Base-by-base conservation (phyloP, 2,797 vertebrate genomes). In the Merluccius polli region DNA sequence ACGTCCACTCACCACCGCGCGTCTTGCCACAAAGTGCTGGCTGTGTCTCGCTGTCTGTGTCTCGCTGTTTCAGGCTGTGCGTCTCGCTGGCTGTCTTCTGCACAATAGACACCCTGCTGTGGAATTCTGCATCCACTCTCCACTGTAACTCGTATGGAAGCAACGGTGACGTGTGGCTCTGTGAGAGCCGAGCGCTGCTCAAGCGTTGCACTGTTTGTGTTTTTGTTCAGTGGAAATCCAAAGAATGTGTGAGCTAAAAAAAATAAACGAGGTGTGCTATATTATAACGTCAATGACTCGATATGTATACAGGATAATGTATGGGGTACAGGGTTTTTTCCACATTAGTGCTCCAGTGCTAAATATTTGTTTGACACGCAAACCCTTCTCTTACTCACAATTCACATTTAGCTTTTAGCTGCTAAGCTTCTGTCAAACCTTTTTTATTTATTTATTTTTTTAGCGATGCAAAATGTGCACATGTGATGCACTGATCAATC, bases 1-100 rank as follows among this genome's bases (percentile, higher is more conserved):
- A 90, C 87, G 89, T 89, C 76, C 82, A 78, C 78, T 87, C 87
- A 78, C 78, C 87, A 78, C 78, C 75, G 71, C 87, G 88, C 85
- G 78, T 89, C 79, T 79, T 41, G 82, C 71, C 78, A 82, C 84
- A 87, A 82, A 74, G 83, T 83, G 36, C 10, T n/a, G 77, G 73
- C 80, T 38, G 36, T 38, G 36, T 38, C 6, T 38, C 4, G 44
- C 9, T 24, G 76, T 72, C 80, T 78, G 68, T 77, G 70, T 67
- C 77, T 73, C 70, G 65, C 29, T 68, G 24, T 13, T 27, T 6
- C n/a, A 18, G 44, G 44, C 44, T 48, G 44, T 59, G 52, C 21
- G n/a, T 65, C n/a, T 65, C 6, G 59, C 59, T 24, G 52, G 52
- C 52, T 65, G 59, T 65, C 18, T 71, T 70, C 69, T 70, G 18